Conservation (phyloP, 2,888 invertebrate genomes). For the Autographa pulchrina region DNA sequence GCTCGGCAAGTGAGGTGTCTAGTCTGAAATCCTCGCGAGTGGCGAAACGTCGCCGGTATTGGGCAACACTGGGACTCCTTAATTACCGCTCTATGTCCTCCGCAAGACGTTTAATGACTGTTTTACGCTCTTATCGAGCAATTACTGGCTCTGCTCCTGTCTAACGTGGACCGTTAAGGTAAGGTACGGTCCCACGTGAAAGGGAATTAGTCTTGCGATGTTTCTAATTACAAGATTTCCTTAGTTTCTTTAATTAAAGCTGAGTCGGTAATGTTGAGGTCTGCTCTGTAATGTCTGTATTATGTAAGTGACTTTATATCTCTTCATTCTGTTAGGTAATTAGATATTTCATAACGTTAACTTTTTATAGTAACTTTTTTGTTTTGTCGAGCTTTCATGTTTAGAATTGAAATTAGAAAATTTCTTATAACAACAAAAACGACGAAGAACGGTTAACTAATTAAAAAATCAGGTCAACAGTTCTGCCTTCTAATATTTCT, state of each 20-base stretch:
- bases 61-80: slow-evolving; percentile 24
- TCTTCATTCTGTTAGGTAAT: background rate
- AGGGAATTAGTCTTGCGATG: slow-evolving; percentile 7
- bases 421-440: background rate
- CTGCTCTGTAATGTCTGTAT: background rate
- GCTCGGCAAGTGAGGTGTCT: background rate
- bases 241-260: slow-evolving; percentile 42
- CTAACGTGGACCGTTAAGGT: slow-evolving; percentile 7
- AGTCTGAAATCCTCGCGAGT: background rate
- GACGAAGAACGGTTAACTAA: background rate
- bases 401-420: no score
- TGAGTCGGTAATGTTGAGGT: background rate
- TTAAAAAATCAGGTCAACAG: slow-evolving; percentile 15
- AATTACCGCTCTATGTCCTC: slow-evolving; percentile 34
- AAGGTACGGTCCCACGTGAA: slow-evolving; percentile 2
- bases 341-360: background rate
- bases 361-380: background rate
- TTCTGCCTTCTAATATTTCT: slow-evolving; percentile 32
- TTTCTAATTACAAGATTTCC: slow-evolving; percentile 41
- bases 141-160: slow-evolving; percentile 36
- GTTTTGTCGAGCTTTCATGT: no score
- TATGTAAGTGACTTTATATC: slow-evolving; percentile 4
- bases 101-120: slow-evolving; percentile 34
- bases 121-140: slow-evolving; percentile 42
- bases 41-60: slow-evolving; percentile 7